Evolutionary conservation across 2,113 vertebrate genomes (phyloP).

Genomic region (Grallaria varia): DNA sequence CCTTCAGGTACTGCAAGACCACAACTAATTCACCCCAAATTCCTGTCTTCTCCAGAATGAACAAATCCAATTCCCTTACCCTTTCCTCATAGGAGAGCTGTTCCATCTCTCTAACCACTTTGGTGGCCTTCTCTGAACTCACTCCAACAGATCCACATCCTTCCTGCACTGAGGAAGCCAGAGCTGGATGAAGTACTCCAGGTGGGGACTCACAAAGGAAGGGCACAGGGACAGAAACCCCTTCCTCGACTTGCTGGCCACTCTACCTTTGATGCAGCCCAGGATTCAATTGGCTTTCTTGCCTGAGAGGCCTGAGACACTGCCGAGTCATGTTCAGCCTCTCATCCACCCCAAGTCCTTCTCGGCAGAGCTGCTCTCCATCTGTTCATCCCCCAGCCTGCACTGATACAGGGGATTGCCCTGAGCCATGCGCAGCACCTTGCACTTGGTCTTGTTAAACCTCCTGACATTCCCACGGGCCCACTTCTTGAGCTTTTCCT

Average conservation of each 20-base stretch:
- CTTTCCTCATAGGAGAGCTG: neutral
- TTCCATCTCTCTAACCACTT: accelerated
- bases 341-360: neutral
- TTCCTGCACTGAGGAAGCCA: accelerated
- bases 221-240: neutral
- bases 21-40: neutral
- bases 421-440: neutral
- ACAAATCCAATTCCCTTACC: neutral
- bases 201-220: neutral
- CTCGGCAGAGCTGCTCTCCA: neutral
- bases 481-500: neutral
- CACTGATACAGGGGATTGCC: neutral
- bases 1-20: neutral
- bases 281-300: neutral
- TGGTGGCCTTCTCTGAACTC: neutral
- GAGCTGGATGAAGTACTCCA: neutral
- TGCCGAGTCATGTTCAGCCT: neutral
- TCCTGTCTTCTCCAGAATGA: neutral
- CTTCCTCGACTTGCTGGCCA: neutral
- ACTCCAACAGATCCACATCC: neutral
- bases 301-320: neutral
- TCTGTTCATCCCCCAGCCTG: neutral
- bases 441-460: neutral
- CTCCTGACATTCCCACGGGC: neutral
- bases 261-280: too few species aligned